These are phyloP conservation scores for Dolichallabes microphthalmus DNA, from an alignment of 2,113 vertebrate genomes.

Conservation along the genomic window DNA sequence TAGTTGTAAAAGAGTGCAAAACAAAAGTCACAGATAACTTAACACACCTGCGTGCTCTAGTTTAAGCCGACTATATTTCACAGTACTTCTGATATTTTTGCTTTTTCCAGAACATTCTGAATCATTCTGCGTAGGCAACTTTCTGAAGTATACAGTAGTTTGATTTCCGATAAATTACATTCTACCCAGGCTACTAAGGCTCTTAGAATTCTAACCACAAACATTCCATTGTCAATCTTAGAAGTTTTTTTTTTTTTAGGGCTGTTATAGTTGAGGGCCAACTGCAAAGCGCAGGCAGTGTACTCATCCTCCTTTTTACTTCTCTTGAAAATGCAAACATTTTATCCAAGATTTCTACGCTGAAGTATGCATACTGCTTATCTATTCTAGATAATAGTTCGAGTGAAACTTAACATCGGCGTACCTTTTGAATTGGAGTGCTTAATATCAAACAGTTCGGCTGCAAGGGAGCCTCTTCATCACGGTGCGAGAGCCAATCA, in stretches of 20 bases:
- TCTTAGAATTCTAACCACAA: neutral
- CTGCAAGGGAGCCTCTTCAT: conserved; percentile 42
- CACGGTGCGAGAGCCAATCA: conserved; percentile 43
- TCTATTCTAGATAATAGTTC: neutral
- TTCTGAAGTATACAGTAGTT: neutral
- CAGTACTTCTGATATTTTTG: neutral
- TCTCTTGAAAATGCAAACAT: neutral
- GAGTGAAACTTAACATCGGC: neutral
- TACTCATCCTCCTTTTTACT: neutral
- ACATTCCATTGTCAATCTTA: neutral
- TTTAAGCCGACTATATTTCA: neutral
- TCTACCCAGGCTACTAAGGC: neutral
- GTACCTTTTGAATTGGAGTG: neutral
- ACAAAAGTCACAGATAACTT: neutral
- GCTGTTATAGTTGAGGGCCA: neutral
- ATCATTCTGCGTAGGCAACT: neutral
- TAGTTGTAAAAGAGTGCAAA: neutral
- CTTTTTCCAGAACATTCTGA: neutral
- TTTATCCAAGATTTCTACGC: neutral
- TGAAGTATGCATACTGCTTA: neutral
- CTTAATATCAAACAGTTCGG: conserved; percentile 33
- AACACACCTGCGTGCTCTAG: neutral
- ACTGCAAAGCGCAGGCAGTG: neutral
- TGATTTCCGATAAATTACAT: neutral
- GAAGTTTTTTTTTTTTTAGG: neutral